These are phyloP conservation scores for Polydrusus tereticollis DNA, from an alignment of 2,888 invertebrate genomes.

Conservation along the genomic window DNA sequence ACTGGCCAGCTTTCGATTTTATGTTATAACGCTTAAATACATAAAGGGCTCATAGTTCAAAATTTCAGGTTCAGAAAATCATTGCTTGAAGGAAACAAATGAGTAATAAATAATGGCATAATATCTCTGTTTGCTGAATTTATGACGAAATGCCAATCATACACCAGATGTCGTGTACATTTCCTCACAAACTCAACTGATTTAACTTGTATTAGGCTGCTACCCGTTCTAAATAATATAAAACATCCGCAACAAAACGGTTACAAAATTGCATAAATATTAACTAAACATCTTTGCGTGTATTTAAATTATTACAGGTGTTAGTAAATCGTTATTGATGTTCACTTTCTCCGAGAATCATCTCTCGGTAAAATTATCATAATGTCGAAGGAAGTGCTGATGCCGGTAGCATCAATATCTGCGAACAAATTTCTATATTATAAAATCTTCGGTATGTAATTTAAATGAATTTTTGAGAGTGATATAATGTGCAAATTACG, in stretches of 20 bases:
- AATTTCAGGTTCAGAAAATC: no score
- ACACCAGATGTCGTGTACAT: no score
- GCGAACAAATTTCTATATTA: constrained; percentile 3
- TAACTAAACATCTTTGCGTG: neutral
- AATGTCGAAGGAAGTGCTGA: neutral
- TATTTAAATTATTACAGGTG: constrained; percentile 4
- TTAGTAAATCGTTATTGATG: constrained; percentile 11
- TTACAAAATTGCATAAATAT: neutral
- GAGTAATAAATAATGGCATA: no score
- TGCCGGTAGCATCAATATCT: neutral
- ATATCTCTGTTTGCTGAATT: no score
- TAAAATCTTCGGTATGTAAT: neutral
- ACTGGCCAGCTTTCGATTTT: no score
- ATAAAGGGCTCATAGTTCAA: no score
- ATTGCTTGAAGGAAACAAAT: no score
- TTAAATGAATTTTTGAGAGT: neutral
- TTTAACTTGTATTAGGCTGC: no score
- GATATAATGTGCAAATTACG: neutral
- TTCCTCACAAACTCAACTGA: no score
- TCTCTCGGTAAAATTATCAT: constrained; percentile 11
- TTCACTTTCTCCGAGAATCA: constrained; percentile 21
- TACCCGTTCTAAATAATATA: no score
- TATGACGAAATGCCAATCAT: no score
- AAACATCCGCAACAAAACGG: neutral
- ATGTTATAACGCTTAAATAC: no score